Conservation (phyloP, 2,888 invertebrate genomes). For the Trissoscelio sp. region DNA sequence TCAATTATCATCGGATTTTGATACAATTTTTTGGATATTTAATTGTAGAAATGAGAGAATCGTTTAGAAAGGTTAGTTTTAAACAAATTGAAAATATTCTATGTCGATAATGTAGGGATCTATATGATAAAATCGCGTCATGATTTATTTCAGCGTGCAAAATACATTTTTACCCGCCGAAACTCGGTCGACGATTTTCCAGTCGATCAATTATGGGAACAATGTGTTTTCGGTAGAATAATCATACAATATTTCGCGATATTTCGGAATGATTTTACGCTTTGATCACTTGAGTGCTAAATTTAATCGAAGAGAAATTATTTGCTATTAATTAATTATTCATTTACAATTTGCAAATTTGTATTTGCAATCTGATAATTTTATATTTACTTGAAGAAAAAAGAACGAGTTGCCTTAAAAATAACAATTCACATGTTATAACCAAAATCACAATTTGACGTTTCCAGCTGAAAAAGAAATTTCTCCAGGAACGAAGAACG, state of each 20-base stretch:
- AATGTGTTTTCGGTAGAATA: constrained; percentile 35
- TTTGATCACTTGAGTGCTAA: constrained; percentile 36
- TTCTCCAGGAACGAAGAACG: not conserved
- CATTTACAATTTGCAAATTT: too few species aligned
- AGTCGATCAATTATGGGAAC: constrained; percentile 26
- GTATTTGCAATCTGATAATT: too few species aligned
- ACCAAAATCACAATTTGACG: too few species aligned
- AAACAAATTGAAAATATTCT: not conserved
- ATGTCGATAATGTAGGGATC: not conserved
- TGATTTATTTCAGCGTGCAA: not conserved
- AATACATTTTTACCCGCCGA: not conserved
- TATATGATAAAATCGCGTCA: not conserved
- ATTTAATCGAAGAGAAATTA: too few species aligned
- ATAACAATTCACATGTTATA: not conserved
- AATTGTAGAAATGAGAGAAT: not conserved
- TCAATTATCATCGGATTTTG: not conserved
- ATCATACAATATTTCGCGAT: constrained; percentile 32
- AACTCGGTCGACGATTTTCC: constrained; percentile 18
- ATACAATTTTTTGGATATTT: not conserved
- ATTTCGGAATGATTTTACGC: constrained; percentile 26
- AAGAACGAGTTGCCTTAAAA: constrained; percentile 26
- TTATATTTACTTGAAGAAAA: constrained; percentile 28
- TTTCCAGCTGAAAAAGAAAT: not conserved
- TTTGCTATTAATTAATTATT: too few species aligned
- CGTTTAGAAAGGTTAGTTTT: not conserved